A percentile compares a stretch with the other conserved stretches of the same genome.
phyloP scores from a whole-genome alignment of 2,888 invertebrate genomes.

The Apamea epomidion region DNA sequence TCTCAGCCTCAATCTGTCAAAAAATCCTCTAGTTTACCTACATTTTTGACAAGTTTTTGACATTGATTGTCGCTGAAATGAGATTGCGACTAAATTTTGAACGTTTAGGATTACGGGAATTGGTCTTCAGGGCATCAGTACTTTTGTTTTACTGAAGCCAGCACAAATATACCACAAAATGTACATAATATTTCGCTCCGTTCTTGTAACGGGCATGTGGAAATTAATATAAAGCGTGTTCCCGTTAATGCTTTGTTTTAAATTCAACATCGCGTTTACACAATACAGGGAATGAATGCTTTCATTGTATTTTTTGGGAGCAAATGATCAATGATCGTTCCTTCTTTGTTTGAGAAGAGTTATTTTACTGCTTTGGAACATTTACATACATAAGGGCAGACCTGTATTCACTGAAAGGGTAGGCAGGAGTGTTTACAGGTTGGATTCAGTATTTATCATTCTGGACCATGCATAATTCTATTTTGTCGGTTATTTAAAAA shows the following conservation, averaged over 20 bases:
- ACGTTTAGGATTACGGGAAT: neutral
- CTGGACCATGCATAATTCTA: too few species aligned
- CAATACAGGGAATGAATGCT: neutral
- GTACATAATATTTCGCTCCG: neutral
- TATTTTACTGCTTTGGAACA: neutral
- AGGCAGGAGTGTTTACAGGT: neutral
- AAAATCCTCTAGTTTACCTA: too few species aligned
- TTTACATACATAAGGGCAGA: neutral
- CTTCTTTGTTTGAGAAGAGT: neutral
- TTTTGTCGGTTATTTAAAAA: too few species aligned
- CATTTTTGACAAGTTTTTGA: too few species aligned
- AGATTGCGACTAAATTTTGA: too few species aligned
- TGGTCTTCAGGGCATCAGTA: neutral
- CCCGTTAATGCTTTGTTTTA: neutral
- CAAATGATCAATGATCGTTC: neutral
- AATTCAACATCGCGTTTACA: neutral
- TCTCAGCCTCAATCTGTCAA: too few species aligned
- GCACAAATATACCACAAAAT: neutral
- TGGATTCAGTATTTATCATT: neutral
- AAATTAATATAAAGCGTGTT: neutral
- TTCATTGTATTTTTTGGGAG: neutral
- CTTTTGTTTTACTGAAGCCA: neutral
- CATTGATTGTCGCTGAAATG: too few species aligned
- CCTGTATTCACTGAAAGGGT: neutral
- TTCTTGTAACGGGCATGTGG: neutral